Base-by-base conservation (phyloP, 1,140 invertebrate genomes). In the Zaprionus davidi region DNA sequence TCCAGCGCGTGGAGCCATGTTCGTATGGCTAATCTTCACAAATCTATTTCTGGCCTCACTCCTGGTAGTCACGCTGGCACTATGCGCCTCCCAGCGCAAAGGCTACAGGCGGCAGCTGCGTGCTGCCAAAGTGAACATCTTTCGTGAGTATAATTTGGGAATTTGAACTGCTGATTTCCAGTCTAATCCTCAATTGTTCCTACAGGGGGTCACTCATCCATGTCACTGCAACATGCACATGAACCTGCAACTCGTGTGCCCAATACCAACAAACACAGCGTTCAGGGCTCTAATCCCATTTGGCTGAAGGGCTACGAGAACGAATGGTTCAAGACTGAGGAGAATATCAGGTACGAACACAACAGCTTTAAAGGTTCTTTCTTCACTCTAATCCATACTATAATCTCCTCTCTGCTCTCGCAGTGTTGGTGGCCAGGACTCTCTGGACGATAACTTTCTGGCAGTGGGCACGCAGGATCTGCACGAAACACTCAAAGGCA, bases 301-400 rank as follows among this genome's bases (percentile, higher is more conserved):
- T 99, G 98, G 98, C 95, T 98, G 93, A 97, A 97, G 82, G 97
- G 97, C 7, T 98, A 98, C 88, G 97, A 98, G 93, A 98, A 98
- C 92, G 97, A 98, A 91, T 98, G 97, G 97, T 98, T 97, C 91
- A 98, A 98, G 93, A 96, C 95, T 70, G 96, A 97, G 71, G 96
- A 97, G 81, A 96, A 96, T 20, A 94, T 95, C 36, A 96, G 95
- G 95, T 96, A 94, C 11, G 26, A 1, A 0, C 5, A 1, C 13
- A n/a, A 2, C 5, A 12, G 22, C 31, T 4, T 31, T 31, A 7
- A 9, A 31, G 0, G 2, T 31, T 31, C 9, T 31, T 26, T 17
- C 36, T 46, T 17, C 2, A 0, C n/a, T 4, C n/a, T 9, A 26
- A 24, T 41, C 5, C 6, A n/a, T 3, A 15, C 11, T 20, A 1